Conservation (phyloP, 2,888 invertebrate species). For the Sipha maydis region DNA sequence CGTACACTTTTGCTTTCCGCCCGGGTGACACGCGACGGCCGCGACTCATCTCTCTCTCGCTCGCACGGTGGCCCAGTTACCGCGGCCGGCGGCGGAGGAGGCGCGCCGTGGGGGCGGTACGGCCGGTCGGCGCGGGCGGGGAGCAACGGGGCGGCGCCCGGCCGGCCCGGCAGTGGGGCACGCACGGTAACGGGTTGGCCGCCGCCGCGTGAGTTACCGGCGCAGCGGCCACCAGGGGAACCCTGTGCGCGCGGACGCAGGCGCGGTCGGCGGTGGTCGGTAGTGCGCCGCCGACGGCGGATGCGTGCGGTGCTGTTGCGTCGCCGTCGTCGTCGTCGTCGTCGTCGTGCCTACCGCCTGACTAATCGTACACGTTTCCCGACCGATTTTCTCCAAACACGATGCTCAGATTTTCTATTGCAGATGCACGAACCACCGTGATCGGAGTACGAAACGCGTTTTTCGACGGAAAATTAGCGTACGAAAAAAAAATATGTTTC, state of each 20-base stretch:
- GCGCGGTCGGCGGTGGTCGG: not conserved
- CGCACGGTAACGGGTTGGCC: conserved; percentile 54
- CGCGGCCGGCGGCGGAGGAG: not conserved
- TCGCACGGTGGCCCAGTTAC: conserved; percentile 56
- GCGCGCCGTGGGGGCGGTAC: not conserved
- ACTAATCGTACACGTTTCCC: too few relatives aligned
- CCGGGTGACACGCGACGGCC: conserved; percentile 45
- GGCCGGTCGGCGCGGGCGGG: conserved; percentile 7
- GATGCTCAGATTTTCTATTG: too few relatives aligned
- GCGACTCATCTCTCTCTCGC: conserved; percentile 56
- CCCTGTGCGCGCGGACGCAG: not conserved
- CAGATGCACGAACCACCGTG: too few relatives aligned
- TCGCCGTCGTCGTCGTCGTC: not conserved
- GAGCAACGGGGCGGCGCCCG: conserved; percentile 57
- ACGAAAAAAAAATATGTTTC: too few relatives aligned
- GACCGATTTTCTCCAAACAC: too few relatives aligned
- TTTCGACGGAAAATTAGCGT: too few relatives aligned
- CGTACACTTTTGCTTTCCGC: conserved; percentile 58
- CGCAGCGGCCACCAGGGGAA: not conserved
- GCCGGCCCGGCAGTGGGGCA: conserved; percentile 25
- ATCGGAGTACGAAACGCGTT: too few relatives aligned
- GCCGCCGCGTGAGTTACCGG: not conserved
- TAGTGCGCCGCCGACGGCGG: not conserved
- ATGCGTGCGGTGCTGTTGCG: not conserved
- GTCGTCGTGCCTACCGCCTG: too few relatives aligned